Evolutionary conservation across 2,888 invertebrate species (phyloP).

Genomic region (Calameuta pallipes): DNA sequence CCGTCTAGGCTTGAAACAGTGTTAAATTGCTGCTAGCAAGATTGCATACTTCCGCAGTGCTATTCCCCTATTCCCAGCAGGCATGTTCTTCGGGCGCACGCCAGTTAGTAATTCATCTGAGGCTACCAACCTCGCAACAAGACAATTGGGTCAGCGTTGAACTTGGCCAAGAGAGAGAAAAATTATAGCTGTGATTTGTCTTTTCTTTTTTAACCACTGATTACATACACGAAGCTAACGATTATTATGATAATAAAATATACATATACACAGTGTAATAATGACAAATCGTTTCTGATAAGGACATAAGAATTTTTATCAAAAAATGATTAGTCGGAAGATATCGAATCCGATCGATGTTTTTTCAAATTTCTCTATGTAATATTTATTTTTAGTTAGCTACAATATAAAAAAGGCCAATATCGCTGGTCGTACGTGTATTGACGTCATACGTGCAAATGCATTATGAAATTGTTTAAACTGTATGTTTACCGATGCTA

Average conservation of each 20-base stretch:
- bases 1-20: slow-evolving; percentile 27
- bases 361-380: too few species aligned
- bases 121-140: slow-evolving; percentile 7
- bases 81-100: slow-evolving; percentile 22
- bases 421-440: too few species aligned
- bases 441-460: too few species aligned
- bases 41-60: slow-evolving; percentile 29
- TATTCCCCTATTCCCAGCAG: slow-evolving; percentile 12
- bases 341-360: not conserved
- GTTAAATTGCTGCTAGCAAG: slow-evolving; percentile 33
- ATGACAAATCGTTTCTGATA: not conserved
- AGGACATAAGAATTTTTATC: not conserved
- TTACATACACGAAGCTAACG: too few species aligned
- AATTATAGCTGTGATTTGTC: not conserved
- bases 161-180: not conserved
- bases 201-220: too few species aligned
- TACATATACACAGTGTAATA: not conserved
- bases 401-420: too few species aligned
- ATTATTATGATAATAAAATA: not conserved
- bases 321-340: not conserved
- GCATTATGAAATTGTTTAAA: too few species aligned
- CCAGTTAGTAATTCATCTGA: slow-evolving; percentile 32
- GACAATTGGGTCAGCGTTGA: slow-evolving; percentile 6
- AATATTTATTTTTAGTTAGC: too few species aligned
- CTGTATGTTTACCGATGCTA: not conserved